Conservation (phyloP, 2,888 invertebrate genomes). For the Pseudococcus longispinus region DNA sequence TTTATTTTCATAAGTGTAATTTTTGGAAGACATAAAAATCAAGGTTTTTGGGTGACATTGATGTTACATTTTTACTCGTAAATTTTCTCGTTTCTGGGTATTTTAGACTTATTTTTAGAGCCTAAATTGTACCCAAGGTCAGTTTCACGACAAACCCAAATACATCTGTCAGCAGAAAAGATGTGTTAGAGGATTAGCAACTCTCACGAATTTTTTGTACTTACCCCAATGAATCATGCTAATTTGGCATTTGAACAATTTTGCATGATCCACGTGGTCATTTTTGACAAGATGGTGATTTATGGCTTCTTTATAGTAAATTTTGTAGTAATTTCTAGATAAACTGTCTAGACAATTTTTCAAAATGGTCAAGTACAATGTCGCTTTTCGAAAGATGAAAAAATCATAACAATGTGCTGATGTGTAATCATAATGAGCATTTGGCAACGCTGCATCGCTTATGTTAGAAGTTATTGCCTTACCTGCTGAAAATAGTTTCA, state of each 20-base stretch:
- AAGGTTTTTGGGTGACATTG: neutral
- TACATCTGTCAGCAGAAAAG: neutral
- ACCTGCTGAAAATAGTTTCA: too few relatives aligned
- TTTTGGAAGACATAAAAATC: neutral
- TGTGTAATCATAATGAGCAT: neutral
- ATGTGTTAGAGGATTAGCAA: neutral
- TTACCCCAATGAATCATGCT: neutral
- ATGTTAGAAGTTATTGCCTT: neutral
- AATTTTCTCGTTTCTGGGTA: neutral
- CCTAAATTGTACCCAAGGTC: neutral
- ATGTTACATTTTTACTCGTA: neutral
- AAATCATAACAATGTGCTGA: neutral
- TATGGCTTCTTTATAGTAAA: neutral
- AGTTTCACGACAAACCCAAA: neutral
- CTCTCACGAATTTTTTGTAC: neutral
- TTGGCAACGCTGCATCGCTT: neutral
- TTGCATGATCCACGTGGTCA: neutral
- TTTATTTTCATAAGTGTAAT: neutral
- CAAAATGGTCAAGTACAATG: neutral
- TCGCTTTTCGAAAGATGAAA: neutral
- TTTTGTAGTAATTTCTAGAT: neutral
- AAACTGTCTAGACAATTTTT: neutral
- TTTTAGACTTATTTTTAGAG: neutral
- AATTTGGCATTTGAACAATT: slow-evolving; percentile 3
- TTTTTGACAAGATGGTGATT: neutral